phyloP scores from a whole-genome alignment of 2,888 invertebrate genomes.

The Hetaerina titia region DNA sequence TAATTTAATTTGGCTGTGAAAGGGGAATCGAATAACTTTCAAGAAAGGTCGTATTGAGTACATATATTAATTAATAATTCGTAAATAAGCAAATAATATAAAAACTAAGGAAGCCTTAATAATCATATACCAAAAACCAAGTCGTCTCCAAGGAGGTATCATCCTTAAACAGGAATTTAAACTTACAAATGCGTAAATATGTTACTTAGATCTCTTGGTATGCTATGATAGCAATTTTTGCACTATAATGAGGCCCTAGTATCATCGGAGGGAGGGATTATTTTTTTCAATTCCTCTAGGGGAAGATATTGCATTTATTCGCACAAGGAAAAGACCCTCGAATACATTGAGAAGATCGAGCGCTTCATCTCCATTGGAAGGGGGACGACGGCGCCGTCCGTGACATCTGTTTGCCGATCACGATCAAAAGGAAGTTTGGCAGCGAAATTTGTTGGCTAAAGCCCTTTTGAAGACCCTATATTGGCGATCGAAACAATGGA shows the following conservation, averaged over 20 bases:
- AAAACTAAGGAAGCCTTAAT: no score
- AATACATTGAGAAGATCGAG: background rate
- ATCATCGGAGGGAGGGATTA: background rate
- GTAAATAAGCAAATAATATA: no score
- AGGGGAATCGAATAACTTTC: no score
- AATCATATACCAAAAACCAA: no score
- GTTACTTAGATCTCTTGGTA: no score
- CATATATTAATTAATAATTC: no score
- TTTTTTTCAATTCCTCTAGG: background rate
- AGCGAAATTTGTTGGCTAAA: constrained; percentile 32
- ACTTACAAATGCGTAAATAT: no score
- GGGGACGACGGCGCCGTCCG: background rate
- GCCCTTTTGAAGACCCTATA: constrained; percentile 3
- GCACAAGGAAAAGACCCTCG: background rate
- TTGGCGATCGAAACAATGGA: background rate
- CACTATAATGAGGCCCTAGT: background rate
- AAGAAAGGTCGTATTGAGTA: no score
- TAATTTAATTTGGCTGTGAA: no score
- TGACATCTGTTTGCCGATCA: constrained; percentile 34
- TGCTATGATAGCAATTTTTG: background rate
- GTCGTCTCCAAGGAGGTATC: no score
- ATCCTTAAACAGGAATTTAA: no score
- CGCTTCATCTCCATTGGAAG: background rate
- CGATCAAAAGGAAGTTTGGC: constrained; percentile 39
- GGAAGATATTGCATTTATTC: background rate